Evolutionary conservation across 2,113 vertebrate genomes (phyloP), one percentile per base, ranked within the genome.

Genomic region (Tetrao urogallus): DNA sequence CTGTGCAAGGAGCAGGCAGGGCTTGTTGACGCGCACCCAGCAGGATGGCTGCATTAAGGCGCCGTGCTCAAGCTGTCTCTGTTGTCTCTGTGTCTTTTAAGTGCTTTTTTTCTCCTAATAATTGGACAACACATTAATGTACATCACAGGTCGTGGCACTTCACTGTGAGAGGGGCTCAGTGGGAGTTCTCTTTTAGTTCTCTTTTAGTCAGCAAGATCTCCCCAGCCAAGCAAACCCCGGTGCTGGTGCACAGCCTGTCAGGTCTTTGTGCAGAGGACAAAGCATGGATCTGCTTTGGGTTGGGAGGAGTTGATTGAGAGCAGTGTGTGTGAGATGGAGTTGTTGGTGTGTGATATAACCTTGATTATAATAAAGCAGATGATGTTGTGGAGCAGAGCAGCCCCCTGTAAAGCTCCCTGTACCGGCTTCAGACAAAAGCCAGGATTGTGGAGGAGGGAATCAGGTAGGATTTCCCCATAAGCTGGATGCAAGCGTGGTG

Each of bases 371-470:
- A 24, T 21, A 15, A 48, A 66, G 0, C 25, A 24, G 61, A 24
- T 4, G 42, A 17, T 36, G 36, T 11, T 32, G 3, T 1, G 12
- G 28, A 40, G 76, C 20, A 22, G 79, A 87, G 57, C 40, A 61
- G 50, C 17, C 6, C 6, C 1, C 4, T 16, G 65, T 17, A 8
- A 71, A 34, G 4, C 36, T 43, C 36, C 40, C 47, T 38, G 1
- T 0, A 1, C 2, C 0, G 11, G n/a, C 25, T 21, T 8, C 1
- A 6, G 65, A 7, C 10, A 25, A 25, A 0, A 0, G 25, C 28
- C 18, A n/a, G 34, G 17, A 9, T 10, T 47, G 42, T 45, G 64
- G 58, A 21, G 18, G 38, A 48, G 65, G 47, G 8, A 7, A 20
- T 2, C 47, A 43, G 67, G 84, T 38, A 70, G 36, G 52, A 5